phyloP scores from a whole-genome alignment of 1,140 invertebrate species.

The Papilio aristodemus region DNA sequence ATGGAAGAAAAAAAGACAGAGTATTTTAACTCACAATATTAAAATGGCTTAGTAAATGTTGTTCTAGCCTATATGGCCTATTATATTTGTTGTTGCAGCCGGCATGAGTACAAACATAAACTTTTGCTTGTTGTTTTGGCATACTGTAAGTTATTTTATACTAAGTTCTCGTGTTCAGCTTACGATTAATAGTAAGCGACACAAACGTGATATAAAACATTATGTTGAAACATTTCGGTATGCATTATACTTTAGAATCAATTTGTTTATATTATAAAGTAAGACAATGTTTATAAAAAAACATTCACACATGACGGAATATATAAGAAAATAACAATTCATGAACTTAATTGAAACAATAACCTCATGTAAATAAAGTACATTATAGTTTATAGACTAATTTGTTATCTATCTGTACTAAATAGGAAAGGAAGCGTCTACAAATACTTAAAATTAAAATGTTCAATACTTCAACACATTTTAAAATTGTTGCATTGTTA shows the following conservation, averaged over 20 bases:
- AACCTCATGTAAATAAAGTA: too few species aligned
- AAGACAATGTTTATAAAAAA: not conserved
- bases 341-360: not conserved
- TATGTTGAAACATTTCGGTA: too few species aligned
- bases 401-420: not conserved
- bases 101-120: conserved; percentile 56
- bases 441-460: too few species aligned
- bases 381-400: not conserved
- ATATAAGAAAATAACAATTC: too few species aligned
- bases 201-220: too few species aligned
- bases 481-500: too few species aligned
- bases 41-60: conserved; percentile 70
- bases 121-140: conserved; percentile 44
- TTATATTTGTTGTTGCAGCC: conserved; percentile 70
- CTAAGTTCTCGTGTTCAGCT: not conserved
- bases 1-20: not conserved
- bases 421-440: not conserved
- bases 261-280: too few species aligned
- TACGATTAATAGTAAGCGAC: too few species aligned
- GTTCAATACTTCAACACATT: too few species aligned
- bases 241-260: too few species aligned
- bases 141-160: conserved; percentile 25
- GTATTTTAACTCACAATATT: conserved; percentile 65
- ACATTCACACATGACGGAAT: not conserved
- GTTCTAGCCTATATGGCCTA: conserved; percentile 71